Evolutionary conservation across 2,113 vertebrate genomes (phyloP).

Genomic region (Galemys pyrenaicus): DNA sequence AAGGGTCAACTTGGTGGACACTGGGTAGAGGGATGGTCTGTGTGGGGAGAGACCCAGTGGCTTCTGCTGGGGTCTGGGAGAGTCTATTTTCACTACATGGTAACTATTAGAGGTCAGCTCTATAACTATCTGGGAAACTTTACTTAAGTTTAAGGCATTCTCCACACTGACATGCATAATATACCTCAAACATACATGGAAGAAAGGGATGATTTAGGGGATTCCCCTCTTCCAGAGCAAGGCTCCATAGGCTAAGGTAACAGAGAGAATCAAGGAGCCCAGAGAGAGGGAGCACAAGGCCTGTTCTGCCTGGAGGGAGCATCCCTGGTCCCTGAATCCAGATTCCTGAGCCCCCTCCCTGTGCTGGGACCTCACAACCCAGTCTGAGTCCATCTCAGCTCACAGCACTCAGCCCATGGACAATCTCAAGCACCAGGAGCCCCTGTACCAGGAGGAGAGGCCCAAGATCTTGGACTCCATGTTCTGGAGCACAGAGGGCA

Average conservation of each 20-base stretch:
- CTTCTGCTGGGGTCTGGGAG: too few species aligned
- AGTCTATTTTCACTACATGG: not conserved
- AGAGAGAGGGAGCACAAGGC: not conserved
- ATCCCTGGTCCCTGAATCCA: too few species aligned
- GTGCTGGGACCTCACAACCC: too few species aligned
- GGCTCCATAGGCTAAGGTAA: fast-evolving
- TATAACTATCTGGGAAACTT: not conserved
- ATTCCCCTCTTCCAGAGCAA: not conserved
- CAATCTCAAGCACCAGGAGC: too few species aligned
- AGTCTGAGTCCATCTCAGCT: not conserved
- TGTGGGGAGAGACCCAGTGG: too few species aligned
- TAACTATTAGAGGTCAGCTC: not conserved
- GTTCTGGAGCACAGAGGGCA: not conserved
- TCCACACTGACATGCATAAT: too few species aligned
- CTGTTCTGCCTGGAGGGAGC: too few species aligned
- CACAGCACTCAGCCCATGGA: not conserved
- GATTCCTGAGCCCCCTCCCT: too few species aligned
- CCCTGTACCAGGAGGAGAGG: not conserved
- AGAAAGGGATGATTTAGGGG: too few species aligned
- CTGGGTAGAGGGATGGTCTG: not conserved
- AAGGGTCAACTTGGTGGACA: too few species aligned
- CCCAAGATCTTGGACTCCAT: not conserved
- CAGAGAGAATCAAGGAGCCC: not conserved
- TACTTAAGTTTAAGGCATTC: not conserved
- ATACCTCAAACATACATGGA: too few species aligned